A percentile compares a stretch with the other conserved stretches of the same genome.
Conservation (phyloP, 2,888 invertebrate species). For the Leptopterna dolabrata region DNA sequence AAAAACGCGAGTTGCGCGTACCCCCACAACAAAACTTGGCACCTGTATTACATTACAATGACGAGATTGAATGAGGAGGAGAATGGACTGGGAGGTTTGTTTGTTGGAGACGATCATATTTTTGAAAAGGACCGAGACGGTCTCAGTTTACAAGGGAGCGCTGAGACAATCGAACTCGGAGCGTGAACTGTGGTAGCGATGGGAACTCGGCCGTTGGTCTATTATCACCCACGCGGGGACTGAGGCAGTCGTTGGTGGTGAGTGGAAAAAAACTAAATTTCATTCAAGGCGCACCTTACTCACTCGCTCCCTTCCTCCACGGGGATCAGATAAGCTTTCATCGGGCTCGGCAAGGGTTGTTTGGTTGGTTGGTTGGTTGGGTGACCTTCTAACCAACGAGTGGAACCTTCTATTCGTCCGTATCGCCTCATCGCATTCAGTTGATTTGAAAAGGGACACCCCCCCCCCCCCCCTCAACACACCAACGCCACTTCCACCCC, state of each 20-base stretch:
- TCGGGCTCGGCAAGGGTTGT: not conserved
- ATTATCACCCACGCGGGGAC: not conserved
- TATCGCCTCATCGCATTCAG: not conserved
- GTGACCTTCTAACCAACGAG: not conserved
- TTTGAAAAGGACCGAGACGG: not conserved
- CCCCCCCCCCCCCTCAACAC: not conserved
- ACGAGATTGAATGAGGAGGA: not conserved
- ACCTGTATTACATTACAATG: slow-evolving; percentile 27
- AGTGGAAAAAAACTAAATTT: slow-evolving; percentile 1
- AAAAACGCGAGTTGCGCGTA: not conserved
- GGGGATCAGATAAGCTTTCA: slow-evolving; percentile 23
- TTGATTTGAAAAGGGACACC: not conserved
- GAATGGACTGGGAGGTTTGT: slow-evolving; percentile 29
- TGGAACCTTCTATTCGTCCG: not conserved
- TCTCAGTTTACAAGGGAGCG: slow-evolving; percentile 13
- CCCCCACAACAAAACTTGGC: not conserved
- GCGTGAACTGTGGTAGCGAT: slow-evolving; percentile 13
- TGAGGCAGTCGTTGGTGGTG: not conserved
- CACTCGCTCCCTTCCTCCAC: not conserved
- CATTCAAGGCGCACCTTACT: slow-evolving; percentile 24
- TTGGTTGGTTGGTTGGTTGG: not conserved
- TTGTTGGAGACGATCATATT: not conserved
- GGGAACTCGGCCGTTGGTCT: slow-evolving; percentile 5
- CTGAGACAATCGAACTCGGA: slow-evolving; percentile 3
- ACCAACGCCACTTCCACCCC: not conserved